A percentile compares a stretch with the other conserved stretches of the same genome.
Evolutionary conservation across 2,888 invertebrate species (phyloP).

Genomic region (Fragum fragum): DNA sequence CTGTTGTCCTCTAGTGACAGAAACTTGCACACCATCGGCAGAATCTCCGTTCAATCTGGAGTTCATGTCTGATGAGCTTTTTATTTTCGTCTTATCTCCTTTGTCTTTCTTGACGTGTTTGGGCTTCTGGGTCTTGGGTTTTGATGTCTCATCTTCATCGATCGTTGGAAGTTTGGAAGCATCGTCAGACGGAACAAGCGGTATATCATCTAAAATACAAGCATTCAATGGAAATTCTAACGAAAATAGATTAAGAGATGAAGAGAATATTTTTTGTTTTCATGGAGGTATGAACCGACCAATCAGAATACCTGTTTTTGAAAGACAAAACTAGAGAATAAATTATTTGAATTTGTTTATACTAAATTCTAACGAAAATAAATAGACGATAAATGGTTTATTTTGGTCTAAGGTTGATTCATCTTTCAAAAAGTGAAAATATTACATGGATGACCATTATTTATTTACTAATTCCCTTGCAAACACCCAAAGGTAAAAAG

Average conservation of each 20-base stretch:
- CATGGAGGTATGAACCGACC: too few species aligned
- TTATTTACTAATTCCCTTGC: too few species aligned
- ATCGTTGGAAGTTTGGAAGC: conserved; percentile 68
- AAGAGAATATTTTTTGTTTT: too few species aligned
- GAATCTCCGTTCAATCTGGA: conserved; percentile 63
- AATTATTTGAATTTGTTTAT: neutral
- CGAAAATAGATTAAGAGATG: too few species aligned
- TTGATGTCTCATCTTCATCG: conserved; percentile 59
- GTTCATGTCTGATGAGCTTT: conserved; percentile 31
- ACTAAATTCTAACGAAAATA: neutral
- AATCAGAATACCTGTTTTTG: too few species aligned
- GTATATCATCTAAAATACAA: conserved; percentile 77
- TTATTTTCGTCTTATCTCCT: conserved; percentile 66
- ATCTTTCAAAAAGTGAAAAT: too few species aligned
- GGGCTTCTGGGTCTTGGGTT: conserved; percentile 48
- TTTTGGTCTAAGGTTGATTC: too few species aligned
- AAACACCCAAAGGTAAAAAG: too few species aligned
- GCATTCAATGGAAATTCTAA: neutral
- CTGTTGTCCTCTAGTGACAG: conserved; percentile 69
- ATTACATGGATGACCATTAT: too few species aligned
- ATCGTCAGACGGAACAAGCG: conserved; percentile 65
- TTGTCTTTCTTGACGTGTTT: conserved; percentile 63
- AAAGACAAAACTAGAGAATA: neutral
- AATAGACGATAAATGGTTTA: too few species aligned
- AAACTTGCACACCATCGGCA: conserved; percentile 66